phyloP scores from a whole-genome alignment of 92 coral and sea anemone genomes.

The Heliopora coerulea region DNA sequence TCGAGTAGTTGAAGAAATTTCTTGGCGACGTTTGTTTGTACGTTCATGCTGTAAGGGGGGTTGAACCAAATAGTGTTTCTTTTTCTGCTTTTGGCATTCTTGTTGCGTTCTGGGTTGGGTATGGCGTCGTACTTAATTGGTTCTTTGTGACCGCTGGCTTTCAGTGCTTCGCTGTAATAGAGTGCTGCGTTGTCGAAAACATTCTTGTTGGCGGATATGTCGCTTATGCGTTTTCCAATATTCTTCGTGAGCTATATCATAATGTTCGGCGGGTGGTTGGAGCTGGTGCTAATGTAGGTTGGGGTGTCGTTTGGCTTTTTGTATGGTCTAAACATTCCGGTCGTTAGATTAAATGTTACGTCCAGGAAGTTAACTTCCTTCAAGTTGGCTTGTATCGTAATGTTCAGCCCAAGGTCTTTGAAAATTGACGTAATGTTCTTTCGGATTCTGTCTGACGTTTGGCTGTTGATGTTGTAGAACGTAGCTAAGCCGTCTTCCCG shows the following conservation, averaged over 20 bases:
- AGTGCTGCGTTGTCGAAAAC: conserved; percentile 22
- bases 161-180: conserved; percentile 31
- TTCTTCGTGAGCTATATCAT: conserved; percentile 3
- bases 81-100: background rate
- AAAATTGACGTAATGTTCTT: conserved; percentile 18
- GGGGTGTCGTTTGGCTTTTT: conserved; percentile 22
- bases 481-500: conserved; percentile 30
- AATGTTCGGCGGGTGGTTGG: conserved; percentile 22
- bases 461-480: conserved; percentile 4
- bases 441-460: conserved; percentile 11
- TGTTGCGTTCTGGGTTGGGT: background rate
- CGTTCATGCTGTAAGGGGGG: conserved; percentile 19
- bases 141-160: conserved; percentile 21
- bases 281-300: conserved; percentile 19
- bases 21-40: conserved; percentile 5
- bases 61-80: conserved; percentile 25
- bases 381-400: conserved; percentile 18
- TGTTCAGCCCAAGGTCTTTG: conserved; percentile 33
- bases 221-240: conserved; percentile 18
- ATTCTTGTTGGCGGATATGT: conserved; percentile 32
- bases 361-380: too few species aligned
- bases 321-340: conserved; percentile 31
- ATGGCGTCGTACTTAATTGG: background rate
- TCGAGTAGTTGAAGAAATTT: conserved; percentile 2
- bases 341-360: conserved; percentile 26